Percentiles rank a stretch among this genome's conserved stretches.
phyloP scores from a whole-genome alignment of 2,888 invertebrate genomes.

The Cheilosia variabilis region DNA sequence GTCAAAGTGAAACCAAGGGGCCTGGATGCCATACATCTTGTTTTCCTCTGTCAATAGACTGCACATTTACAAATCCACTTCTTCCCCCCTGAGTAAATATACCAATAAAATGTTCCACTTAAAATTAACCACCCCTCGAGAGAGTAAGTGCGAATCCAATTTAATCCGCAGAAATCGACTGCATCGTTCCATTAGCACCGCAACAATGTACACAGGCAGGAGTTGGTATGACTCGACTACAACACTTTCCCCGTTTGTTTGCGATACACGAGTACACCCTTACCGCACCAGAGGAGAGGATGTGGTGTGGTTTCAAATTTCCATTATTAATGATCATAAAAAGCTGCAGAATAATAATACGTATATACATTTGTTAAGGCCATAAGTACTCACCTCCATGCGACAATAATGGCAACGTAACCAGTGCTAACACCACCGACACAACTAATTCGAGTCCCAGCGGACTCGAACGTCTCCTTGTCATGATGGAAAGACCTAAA shows the following conservation, averaged over 20 bases:
- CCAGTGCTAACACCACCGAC: conserved; percentile 79
- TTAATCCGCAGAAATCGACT: conserved; percentile 62
- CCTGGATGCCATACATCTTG: neutral
- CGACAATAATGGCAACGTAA: conserved; percentile 79
- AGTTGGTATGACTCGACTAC: neutral
- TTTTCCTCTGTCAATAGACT: neutral
- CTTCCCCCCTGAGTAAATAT: conserved; percentile 25
- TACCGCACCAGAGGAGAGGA: conserved; percentile 8
- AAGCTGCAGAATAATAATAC: conserved; percentile 63
- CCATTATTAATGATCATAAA: conserved; percentile 74
- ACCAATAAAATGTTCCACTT: conserved; percentile 65
- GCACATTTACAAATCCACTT: conserved; percentile 26
- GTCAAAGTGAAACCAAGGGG: conserved; percentile 30
- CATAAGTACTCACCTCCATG: conserved; percentile 82
- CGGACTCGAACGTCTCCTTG: conserved; percentile 83
- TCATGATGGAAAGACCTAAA: conserved; percentile 81
- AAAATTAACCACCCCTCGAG: conserved; percentile 58
- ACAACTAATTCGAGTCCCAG: conserved; percentile 83
- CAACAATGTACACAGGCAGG: conserved; percentile 21
- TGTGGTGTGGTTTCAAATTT: conserved; percentile 71
- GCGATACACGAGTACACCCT: neutral
- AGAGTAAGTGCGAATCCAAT: conserved; percentile 69
- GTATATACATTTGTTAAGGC: conserved; percentile 26
- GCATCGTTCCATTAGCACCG: conserved; percentile 62
- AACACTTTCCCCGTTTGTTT: conserved; percentile 12